A percentile compares a stretch with the other conserved stretches of the same genome.
These are phyloP conservation scores for Ctena decussata DNA, from an alignment of 2,888 invertebrate species.

Conservation along the genomic window DNA sequence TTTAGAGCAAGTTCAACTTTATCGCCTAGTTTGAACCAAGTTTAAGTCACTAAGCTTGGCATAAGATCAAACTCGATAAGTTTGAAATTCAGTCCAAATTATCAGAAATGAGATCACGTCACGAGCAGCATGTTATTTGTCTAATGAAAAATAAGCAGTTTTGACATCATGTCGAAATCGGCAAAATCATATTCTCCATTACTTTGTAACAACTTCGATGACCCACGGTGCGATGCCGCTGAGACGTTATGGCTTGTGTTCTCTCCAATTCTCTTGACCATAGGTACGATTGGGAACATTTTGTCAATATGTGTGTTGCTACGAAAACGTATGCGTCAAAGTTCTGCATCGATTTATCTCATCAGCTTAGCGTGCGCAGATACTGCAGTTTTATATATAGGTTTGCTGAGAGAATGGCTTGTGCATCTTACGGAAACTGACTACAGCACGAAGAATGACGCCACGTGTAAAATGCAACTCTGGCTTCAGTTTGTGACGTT, in stretches of 20 bases:
- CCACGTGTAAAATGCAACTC: neutral
- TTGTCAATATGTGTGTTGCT: neutral
- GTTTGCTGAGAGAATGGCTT: neutral
- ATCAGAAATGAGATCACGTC: no score
- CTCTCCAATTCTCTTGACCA: neutral
- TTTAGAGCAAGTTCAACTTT: no score
- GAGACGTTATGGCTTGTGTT: neutral
- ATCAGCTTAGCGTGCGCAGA: neutral
- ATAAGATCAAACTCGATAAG: no score
- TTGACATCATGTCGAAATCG: no score
- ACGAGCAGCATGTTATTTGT: no score
- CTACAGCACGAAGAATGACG: neutral
- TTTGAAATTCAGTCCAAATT: no score
- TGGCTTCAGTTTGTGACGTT: conserved; percentile 1
- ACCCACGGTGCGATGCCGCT: neutral
- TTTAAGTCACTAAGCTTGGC: no score
- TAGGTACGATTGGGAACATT: neutral
- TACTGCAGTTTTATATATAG: neutral
- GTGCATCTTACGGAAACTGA: neutral
- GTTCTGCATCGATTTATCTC: neutral
- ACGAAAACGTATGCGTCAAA: neutral
- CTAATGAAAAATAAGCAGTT: no score
- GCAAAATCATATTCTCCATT: neutral
- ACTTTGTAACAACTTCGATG: neutral
- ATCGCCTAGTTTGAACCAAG: no score